These are phyloP conservation scores for Orchesellides sinensis DNA, from an alignment of 2,888 invertebrate species.

Conservation along the genomic window DNA sequence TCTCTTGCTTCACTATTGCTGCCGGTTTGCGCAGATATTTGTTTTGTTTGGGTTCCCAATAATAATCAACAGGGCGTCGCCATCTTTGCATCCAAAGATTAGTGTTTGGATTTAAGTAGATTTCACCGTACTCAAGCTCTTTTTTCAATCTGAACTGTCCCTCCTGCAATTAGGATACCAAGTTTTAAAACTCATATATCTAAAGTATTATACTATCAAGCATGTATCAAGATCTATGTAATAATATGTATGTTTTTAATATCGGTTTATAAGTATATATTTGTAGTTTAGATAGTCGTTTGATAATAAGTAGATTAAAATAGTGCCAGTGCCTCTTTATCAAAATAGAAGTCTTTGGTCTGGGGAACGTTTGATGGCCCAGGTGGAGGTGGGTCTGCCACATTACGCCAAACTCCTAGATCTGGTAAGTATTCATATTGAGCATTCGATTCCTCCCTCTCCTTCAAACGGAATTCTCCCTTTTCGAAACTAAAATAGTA, in stretches of 20 bases:
- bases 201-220: no score
- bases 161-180: neutral
- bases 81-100: constrained; percentile 58
- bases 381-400: neutral
- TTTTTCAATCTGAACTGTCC: constrained; percentile 46
- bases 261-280: neutral
- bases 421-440: constrained; percentile 41
- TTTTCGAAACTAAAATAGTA: constrained; percentile 37
- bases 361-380: neutral
- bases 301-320: no score
- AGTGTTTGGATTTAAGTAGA: constrained; percentile 37
- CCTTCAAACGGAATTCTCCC: constrained; percentile 39
- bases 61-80: constrained; percentile 50
- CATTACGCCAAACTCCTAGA: constrained; percentile 52
- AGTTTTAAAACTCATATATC: no score
- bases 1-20: neutral
- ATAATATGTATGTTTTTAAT: no score
- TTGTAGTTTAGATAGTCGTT: neutral
- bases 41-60: constrained; percentile 40
- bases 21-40: constrained; percentile 51
- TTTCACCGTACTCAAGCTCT: constrained; percentile 48
- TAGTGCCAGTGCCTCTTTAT: constrained; percentile 36
- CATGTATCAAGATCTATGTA: no score
- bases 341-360: constrained; percentile 41
- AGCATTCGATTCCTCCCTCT: no score